Evolutionary conservation across 2,113 vertebrate genomes (phyloP).

Genomic region (Trogon melanurus): DNA sequence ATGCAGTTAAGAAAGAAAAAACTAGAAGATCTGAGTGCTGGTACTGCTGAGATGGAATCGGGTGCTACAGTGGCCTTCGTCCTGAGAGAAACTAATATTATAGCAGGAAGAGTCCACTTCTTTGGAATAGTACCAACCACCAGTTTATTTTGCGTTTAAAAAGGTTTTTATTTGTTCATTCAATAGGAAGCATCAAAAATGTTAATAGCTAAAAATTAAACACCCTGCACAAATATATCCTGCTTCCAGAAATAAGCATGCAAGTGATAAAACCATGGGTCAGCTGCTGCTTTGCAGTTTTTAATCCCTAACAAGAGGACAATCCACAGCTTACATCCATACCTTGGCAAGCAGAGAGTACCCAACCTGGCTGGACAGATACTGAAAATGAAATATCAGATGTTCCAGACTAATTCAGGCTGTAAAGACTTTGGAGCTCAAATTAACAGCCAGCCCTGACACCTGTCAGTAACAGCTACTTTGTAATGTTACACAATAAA

Average conservation of each 20-base stretch:
- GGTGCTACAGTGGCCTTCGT: background rate
- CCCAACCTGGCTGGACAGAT: background rate
- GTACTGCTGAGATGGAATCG: background rate
- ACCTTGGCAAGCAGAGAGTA: background rate
- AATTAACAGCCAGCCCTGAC: background rate
- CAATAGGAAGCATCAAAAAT: background rate
- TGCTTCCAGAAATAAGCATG: conserved; percentile 8
- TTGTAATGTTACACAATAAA: background rate
- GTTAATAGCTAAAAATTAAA: conserved; percentile 18
- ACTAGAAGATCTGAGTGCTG: background rate
- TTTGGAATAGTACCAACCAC: background rate
- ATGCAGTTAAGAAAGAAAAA: background rate
- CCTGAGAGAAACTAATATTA: background rate
- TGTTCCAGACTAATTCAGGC: background rate
- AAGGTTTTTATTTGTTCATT: conserved; percentile 9
- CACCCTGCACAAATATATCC: background rate
- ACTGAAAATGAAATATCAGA: background rate
- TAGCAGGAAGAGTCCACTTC: background rate
- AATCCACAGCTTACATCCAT: background rate
- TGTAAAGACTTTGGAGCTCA: background rate
- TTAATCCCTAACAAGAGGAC: background rate
- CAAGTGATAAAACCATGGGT: background rate
- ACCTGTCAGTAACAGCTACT: background rate
- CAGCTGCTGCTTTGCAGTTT: background rate
- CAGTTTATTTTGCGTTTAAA: background rate